phyloP scores from a whole-genome alignment of 2,797 vertebrate genomes.

The Alauda arvensis region DNA sequence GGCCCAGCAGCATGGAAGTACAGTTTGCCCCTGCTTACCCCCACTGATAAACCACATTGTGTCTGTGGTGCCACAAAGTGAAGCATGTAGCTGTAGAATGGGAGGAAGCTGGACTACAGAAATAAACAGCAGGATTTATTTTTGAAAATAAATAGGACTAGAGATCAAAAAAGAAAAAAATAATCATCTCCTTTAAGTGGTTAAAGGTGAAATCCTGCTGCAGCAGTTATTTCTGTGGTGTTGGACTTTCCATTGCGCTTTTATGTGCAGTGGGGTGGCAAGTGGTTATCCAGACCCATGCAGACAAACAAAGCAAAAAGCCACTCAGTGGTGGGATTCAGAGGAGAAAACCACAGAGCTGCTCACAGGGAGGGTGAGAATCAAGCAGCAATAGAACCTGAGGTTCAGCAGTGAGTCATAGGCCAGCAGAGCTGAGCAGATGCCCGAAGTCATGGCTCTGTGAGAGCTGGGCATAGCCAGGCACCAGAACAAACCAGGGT shows the following conservation, averaged over 20 bases:
- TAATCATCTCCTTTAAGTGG: not conserved
- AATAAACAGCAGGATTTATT: not conserved
- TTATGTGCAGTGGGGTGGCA: not conserved
- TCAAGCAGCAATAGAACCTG: not conserved
- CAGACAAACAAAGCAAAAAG: not conserved
- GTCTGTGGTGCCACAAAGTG: rapidly evolving
- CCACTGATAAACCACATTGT: not conserved
- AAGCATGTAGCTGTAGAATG: not conserved
- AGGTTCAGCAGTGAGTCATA: not conserved
- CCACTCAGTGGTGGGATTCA: not conserved
- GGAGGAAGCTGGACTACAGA: not conserved
- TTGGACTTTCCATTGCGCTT: not conserved
- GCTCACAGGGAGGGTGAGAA: conserved; percentile 13
- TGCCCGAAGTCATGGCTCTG: not conserved
- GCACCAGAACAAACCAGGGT: not conserved
- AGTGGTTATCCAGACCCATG: not conserved
- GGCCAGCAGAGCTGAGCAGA: not conserved
- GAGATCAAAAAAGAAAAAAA: not conserved
- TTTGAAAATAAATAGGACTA: not conserved
- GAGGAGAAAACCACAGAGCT: conserved; percentile 1
- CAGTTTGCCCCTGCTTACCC: not conserved
- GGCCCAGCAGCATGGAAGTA: not conserved
- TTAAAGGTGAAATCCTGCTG: not conserved
- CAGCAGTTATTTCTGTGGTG: not conserved
- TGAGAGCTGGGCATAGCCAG: not conserved